Evolutionary conservation across 2,797 vertebrate genomes (phyloP), one percentile per base, ranked within the genome.

Genomic region (Macropus fuliginosus): DNA sequence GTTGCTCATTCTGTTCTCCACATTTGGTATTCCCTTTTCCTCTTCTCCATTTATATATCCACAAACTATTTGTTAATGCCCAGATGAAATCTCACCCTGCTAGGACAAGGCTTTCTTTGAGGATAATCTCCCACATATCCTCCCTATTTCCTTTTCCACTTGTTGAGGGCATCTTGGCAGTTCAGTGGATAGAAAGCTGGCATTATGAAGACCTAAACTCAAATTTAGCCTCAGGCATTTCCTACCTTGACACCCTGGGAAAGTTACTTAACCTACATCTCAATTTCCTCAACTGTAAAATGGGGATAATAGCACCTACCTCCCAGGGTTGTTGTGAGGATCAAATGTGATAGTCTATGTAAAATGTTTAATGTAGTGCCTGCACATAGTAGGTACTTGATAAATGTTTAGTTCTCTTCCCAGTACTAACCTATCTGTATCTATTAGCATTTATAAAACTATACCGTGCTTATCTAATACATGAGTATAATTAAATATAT

Each of bases 61-160:
- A 4, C 28, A 4, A 21, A 52, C 54, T 92, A 56, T 46, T 46
- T 0, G 2, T 21, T 56, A 90, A 91, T 6, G 21, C 9, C 87
- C 2, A 1, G 5, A 40, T 34, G 21, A 66, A 57, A 46, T 54
- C 28, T 0, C 13, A 3, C 18, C 18, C 12, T 0, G 0, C 16
- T 89, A 31, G 24, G 24, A 90, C 29, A 91, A 90, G 91, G 46
- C 74, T 74, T 57, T 94, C 55, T 55, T 54, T 50, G 52, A 55
- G 62, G 54, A 16, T 59, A 50, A 31, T 24, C 50, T n/a, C 66
- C 55, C 14, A 59, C 13, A 74, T 4, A 89, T 95, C 40, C 56
- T 93, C 74, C 10, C 6, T 40, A 0, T 29, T 1, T 81, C n/a
- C 55, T 46, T 81, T 81, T 81, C 74, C n/a, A 27, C 74, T 81